Conservation (phyloP, 1,140 invertebrate genomes). For the Trichoplusia ni region DNA sequence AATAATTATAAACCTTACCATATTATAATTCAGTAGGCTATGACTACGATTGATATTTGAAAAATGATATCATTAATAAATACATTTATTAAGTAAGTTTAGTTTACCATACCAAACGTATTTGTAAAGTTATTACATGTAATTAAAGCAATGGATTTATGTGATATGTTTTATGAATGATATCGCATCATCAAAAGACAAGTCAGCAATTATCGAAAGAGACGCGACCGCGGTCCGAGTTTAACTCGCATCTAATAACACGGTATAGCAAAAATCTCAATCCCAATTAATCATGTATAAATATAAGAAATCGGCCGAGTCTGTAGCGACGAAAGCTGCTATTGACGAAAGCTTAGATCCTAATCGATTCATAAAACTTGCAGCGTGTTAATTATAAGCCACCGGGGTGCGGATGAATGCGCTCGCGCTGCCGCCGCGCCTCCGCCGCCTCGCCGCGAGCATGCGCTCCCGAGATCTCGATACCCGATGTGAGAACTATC, state of each 20-base stretch:
- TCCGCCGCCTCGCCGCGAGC: conserved; percentile 46
- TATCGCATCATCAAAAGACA: conserved; percentile 52
- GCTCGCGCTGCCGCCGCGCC: conserved; percentile 34
- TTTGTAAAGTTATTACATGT: too few relatives aligned
- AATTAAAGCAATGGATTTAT: too few relatives aligned
- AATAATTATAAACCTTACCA: too few relatives aligned
- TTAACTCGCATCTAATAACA: conserved; percentile 72
- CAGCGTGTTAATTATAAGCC: conserved; percentile 81
- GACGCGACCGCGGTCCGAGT: conserved; percentile 50
- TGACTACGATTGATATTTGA: too few relatives aligned
- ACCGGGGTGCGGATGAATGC: conserved; percentile 63
- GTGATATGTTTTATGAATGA: too few relatives aligned
- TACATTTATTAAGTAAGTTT: too few relatives aligned
- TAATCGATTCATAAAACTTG: conserved; percentile 80
- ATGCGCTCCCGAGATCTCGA: conserved; percentile 42
- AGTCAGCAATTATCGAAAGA: conserved; percentile 65
- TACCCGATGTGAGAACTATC: conserved; percentile 63
- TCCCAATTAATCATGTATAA: conserved; percentile 79
- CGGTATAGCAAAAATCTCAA: conserved; percentile 72
- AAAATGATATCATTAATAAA: too few relatives aligned
- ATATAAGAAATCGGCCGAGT: conserved; percentile 66
- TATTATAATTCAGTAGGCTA: too few relatives aligned
- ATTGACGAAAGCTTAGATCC: conserved; percentile 81
- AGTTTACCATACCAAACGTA: too few relatives aligned
- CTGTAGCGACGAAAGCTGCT: conserved; percentile 65